These are phyloP conservation scores for Entomobrya proxima DNA, from an alignment of 2,888 invertebrate species.

Conservation along the genomic window DNA sequence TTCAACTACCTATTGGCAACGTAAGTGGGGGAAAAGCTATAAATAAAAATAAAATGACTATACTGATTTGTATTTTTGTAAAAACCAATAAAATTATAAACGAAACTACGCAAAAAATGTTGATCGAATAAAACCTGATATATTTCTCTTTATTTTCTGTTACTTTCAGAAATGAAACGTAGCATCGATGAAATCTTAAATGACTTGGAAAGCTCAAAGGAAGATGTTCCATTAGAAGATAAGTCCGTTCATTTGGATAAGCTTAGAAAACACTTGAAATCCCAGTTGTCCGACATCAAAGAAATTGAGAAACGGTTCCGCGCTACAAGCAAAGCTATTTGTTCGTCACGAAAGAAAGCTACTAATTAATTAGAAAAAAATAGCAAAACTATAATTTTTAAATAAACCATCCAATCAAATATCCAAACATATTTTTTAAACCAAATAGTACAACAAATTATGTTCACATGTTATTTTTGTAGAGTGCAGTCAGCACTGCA, in stretches of 20 bases:
- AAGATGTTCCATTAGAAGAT: constrained; percentile 46
- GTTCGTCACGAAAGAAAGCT: constrained; percentile 20
- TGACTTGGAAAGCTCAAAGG: constrained; percentile 49
- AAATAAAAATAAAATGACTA: no score
- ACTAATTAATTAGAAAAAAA: no score
- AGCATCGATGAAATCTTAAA: constrained; percentile 47
- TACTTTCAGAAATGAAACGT: constrained; percentile 45
- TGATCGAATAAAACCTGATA: not conserved
- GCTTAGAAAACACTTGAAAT: constrained; percentile 49
- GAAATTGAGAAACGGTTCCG: constrained; percentile 50
- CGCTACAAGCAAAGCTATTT: constrained; percentile 30
- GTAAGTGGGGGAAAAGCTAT: no score
- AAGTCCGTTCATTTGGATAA: constrained; percentile 27
- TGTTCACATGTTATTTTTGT: no score
- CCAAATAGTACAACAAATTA: no score
- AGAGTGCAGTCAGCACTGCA: no score
- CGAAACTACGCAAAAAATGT: no score
- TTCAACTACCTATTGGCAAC: constrained; percentile 45
- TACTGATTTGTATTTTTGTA: no score
- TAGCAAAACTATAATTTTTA: no score
- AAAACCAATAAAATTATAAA: no score
- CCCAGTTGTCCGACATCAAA: constrained; percentile 47
- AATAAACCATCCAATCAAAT: no score
- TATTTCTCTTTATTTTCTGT: not conserved
- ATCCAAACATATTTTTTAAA: no score